Conservation (phyloP, 2,797 vertebrate species). For the Gephyroberyx darwinii region DNA sequence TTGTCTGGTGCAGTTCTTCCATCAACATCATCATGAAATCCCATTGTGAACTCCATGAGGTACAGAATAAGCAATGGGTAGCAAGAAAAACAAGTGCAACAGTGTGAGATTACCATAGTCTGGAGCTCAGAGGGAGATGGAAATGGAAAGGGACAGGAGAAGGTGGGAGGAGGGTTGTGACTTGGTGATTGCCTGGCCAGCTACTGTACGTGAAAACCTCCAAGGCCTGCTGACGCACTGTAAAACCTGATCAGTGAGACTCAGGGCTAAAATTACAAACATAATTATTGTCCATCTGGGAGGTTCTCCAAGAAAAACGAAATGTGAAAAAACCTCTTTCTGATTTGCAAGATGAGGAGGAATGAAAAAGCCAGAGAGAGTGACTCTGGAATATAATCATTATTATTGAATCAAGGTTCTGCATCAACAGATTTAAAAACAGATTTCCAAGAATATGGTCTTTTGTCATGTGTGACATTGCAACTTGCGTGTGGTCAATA, state of each 20-base stretch:
- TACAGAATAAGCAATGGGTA: slow-evolving; percentile 54
- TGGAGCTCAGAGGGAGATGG: not conserved
- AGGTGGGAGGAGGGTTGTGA: slow-evolving; percentile 10
- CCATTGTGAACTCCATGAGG: not conserved
- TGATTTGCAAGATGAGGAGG: slow-evolving; percentile 18
- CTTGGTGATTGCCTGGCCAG: slow-evolving; percentile 63
- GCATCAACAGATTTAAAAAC: not conserved
- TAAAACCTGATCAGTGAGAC: slow-evolving; percentile 77
- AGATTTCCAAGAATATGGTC: slow-evolving; percentile 5
- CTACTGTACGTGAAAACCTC: slow-evolving; percentile 68
- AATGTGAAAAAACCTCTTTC: slow-evolving; percentile 66
- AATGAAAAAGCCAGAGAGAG: not conserved
- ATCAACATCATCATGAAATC: not conserved
- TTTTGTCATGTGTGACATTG: slow-evolving; percentile 1
- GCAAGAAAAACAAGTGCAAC: slow-evolving; percentile 73
- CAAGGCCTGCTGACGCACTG: slow-evolving; percentile 64
- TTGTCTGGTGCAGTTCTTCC: not conserved
- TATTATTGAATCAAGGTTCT: too few relatives aligned
- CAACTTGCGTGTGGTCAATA: slow-evolving; percentile 4
- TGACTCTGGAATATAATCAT: not conserved
- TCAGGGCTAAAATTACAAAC: slow-evolving; percentile 76
- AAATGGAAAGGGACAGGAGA: slow-evolving; percentile 1
- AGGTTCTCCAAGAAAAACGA: slow-evolving; percentile 57
- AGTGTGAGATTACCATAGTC: slow-evolving; percentile 71
- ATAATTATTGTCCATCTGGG: slow-evolving; percentile 77